Evolutionary conservation across 2,797 vertebrate genomes (phyloP).

Genomic region (Bradypus variegatus): DNA sequence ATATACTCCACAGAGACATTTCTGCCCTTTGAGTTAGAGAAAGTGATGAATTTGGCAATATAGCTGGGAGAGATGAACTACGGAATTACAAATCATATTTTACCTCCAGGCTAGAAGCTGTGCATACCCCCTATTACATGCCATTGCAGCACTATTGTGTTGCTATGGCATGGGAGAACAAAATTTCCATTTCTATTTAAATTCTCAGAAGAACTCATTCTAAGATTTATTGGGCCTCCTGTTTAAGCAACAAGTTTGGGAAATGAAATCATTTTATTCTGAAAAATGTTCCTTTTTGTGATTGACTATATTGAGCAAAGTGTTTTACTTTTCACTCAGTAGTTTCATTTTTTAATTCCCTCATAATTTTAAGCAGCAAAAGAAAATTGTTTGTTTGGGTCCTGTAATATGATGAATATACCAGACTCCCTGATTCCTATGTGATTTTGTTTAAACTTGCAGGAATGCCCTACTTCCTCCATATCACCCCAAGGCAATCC

Average conservation of each 20-base stretch:
- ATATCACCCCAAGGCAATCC: neutral
- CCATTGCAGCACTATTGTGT: neutral
- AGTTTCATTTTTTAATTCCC: slow-evolving; percentile 16
- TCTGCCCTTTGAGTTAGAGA: slow-evolving; percentile 3
- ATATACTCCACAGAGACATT: slow-evolving; percentile 3
- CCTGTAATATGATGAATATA: neutral
- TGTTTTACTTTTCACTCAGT: neutral
- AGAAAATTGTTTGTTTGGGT: neutral
- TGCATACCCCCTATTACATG: neutral
- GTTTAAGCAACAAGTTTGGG: neutral
- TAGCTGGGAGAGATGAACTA: slow-evolving; percentile 30
- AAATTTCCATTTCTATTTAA: neutral
- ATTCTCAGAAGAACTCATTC: neutral
- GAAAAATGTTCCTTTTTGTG: neutral
- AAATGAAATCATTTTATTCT: slow-evolving; percentile 27
- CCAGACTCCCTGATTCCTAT: neutral
- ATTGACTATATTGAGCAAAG: neutral
- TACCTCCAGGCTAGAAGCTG: neutral
- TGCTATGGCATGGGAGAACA: neutral
- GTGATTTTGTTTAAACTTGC: neutral
- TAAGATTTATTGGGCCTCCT: neutral
- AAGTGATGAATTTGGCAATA: slow-evolving; percentile 38
- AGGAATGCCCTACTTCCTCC: slow-evolving; percentile 4
- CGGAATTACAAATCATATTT: slow-evolving; percentile 19
- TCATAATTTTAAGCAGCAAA: slow-evolving; percentile 11